A percentile compares a stretch with the other conserved stretches of the same genome.
Evolutionary conservation across 2,113 vertebrate genomes (phyloP).

Genomic region (Toxostoma redivivum): DNA sequence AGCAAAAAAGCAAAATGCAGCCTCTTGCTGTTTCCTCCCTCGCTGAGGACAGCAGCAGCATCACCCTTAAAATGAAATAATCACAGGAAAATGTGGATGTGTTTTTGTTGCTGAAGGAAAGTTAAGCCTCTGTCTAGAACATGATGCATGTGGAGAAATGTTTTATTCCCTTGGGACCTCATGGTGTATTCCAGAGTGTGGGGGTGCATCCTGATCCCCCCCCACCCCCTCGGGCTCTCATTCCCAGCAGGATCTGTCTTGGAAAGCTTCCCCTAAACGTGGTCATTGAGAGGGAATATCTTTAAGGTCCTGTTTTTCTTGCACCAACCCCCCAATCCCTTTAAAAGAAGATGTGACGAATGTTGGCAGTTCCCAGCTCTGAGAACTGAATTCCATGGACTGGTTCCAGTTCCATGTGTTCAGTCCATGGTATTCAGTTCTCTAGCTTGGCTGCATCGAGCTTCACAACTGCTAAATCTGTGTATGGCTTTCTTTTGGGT

Average conservation of each 20-base stretch:
- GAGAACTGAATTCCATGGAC: constrained; percentile 81
- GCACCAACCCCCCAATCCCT: neutral
- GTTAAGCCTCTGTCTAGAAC: neutral
- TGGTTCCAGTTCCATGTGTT: constrained; percentile 57
- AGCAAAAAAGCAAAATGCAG: neutral
- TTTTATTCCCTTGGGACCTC: neutral
- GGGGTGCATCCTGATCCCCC: neutral
- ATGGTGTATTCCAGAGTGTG: neutral
- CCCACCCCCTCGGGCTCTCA: neutral
- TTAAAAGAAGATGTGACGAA: constrained; percentile 57
- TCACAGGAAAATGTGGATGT: neutral
- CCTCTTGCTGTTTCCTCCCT: neutral
- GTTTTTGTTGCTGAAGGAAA: neutral
- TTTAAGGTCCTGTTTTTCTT: neutral
- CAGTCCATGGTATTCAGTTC: constrained; percentile 74
- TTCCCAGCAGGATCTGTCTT: neutral
- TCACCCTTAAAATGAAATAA: neutral
- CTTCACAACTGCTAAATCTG: constrained; percentile 29
- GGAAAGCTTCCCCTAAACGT: neutral
- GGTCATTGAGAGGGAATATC: neutral
- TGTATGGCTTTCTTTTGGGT: neutral
- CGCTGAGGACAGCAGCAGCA: neutral
- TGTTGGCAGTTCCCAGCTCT: constrained; percentile 72
- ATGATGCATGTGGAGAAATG: neutral
- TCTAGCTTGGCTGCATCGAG: constrained; percentile 70